phyloP scores from a whole-genome alignment of 2,888 invertebrate species.

The Proisotoma minuta region DNA sequence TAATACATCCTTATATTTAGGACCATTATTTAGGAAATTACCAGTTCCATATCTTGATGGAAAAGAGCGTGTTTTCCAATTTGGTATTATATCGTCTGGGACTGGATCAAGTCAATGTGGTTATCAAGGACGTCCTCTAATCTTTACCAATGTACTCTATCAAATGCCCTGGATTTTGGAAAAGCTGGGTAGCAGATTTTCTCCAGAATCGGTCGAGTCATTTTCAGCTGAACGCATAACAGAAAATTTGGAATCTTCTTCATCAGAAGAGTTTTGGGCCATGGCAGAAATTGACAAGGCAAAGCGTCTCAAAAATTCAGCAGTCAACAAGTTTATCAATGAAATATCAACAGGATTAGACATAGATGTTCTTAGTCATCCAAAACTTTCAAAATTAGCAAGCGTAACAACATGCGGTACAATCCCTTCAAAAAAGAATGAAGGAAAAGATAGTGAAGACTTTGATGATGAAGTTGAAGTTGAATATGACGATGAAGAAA shows the following conservation, averaged over 20 bases:
- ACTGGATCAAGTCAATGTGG: slow-evolving; percentile 32
- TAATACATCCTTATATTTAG: no score
- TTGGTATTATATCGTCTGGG: slow-evolving; percentile 38
- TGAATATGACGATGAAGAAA: not conserved
- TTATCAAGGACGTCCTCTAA: slow-evolving; percentile 33
- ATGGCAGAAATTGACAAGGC: not conserved
- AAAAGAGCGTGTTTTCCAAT: slow-evolving; percentile 30
- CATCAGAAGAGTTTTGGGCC: not conserved
- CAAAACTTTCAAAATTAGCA: slow-evolving; percentile 12
- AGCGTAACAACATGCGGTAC: slow-evolving; percentile 17
- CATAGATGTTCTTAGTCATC: slow-evolving; percentile 19
- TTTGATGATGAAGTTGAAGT: not conserved
- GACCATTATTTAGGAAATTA: slow-evolving; percentile 24
- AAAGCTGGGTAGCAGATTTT: slow-evolving; percentile 17
- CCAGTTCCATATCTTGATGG: slow-evolving; percentile 5
- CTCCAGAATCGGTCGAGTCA: slow-evolving; percentile 6
- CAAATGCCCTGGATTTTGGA: slow-evolving; percentile 43
- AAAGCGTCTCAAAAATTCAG: not conserved
- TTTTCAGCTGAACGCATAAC: slow-evolving; percentile 1
- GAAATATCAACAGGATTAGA: slow-evolving; percentile 27
- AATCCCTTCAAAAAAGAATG: not conserved
- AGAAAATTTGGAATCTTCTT: not conserved
- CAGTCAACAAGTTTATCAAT: slow-evolving; percentile 12
- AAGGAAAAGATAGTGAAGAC: not conserved
- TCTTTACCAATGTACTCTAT: slow-evolving; percentile 36